Conservation (phyloP, 2,113 vertebrate species). For the Plestiodon gilberti region DNA sequence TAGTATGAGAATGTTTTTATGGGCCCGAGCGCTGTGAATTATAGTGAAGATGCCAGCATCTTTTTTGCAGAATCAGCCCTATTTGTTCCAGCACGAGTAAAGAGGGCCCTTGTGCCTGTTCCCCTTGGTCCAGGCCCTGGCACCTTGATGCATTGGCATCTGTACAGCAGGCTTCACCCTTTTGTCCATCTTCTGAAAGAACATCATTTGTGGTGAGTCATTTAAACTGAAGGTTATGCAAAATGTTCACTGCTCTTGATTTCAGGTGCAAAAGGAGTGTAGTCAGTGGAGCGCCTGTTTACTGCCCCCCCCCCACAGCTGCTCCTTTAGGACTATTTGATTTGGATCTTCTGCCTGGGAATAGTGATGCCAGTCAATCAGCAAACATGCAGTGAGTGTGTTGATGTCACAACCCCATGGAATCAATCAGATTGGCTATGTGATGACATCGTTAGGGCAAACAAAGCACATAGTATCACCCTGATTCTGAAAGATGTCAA, state of each 20-base stretch:
- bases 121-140: background rate
- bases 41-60: background rate
- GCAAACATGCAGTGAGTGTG: background rate
- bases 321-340: no score
- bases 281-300: no score
- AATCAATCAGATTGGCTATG: background rate
- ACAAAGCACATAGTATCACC: background rate
- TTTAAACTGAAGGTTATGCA: background rate
- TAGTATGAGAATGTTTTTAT: background rate
- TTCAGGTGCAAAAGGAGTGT: background rate
- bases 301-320: no score
- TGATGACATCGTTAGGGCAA: background rate
- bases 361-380: background rate
- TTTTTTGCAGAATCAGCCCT: background rate
- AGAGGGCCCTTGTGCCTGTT: background rate
- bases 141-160: background rate
- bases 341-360: no score
- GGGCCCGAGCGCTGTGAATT: background rate
- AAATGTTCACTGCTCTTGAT: background rate
- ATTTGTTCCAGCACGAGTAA: background rate
- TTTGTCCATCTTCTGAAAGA: background rate
- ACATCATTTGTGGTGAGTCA: background rate
- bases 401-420: background rate
- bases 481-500: background rate
- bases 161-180: background rate